phyloP scores from a whole-genome alignment of 2,113 vertebrate genomes.

The Muntiacus muntjak region DNA sequence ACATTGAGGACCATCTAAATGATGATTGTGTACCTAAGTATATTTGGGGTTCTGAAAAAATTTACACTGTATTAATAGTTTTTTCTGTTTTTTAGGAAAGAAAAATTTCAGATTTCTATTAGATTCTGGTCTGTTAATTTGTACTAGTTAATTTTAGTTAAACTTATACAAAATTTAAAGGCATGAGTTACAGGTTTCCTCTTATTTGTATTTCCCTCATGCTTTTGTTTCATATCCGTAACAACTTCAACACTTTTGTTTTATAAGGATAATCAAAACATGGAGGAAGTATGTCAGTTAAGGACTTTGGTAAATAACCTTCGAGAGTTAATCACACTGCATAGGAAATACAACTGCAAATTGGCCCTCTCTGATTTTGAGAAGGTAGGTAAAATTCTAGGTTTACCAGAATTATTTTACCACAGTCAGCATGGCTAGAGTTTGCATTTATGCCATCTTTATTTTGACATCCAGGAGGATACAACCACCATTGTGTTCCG shows the following conservation, averaged over 20 bases:
- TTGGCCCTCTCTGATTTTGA: conserved; percentile 93
- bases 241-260: conserved; percentile 3
- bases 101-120: neutral
- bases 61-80: neutral
- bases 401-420: neutral
- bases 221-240: neutral
- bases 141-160: neutral
- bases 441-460: neutral
- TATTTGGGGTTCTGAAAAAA: neutral
- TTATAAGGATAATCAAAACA: conserved; percentile 83
- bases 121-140: neutral
- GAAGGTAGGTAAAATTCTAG: conserved; percentile 88
- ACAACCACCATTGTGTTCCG: conserved; percentile 89
- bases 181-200: neutral
- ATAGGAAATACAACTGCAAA: conserved; percentile 90
- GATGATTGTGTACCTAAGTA: neutral
- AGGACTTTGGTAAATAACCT: conserved; percentile 87
- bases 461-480: conserved; percentile 83
- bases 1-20: neutral
- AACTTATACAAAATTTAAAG: neutral
- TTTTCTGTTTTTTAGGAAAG: neutral
- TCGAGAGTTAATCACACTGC: conserved; percentile 86
- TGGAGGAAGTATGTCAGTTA: conserved; percentile 86
- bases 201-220: neutral
- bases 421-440: neutral